These are phyloP conservation scores for Melinopterus prodromus DNA, from an alignment of 2,888 invertebrate genomes.

Conservation along the genomic window DNA sequence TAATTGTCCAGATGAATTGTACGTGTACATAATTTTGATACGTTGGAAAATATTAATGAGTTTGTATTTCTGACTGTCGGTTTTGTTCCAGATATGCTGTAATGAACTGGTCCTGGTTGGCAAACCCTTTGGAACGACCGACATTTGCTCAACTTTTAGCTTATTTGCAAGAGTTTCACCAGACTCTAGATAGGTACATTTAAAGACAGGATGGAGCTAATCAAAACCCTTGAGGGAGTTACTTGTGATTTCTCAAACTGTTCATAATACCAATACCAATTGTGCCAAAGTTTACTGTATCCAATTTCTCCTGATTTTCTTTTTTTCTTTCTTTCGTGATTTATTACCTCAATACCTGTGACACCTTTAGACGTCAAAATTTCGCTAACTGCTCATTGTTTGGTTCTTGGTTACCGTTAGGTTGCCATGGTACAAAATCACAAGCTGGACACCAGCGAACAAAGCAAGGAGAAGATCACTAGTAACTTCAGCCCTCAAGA, in stretches of 20 bases:
- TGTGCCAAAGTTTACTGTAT: not conserved
- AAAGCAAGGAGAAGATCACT: not conserved
- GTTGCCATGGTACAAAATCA: not conserved
- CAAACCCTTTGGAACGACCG: conserved; percentile 70
- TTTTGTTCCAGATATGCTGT: conserved; percentile 67
- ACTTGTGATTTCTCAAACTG: not conserved
- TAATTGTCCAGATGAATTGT: conserved; percentile 96
- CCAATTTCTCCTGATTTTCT: not conserved
- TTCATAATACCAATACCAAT: not conserved
- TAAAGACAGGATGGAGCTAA: conserved; percentile 52
- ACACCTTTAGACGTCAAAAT: not conserved
- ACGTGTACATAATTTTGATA: conserved; percentile 60
- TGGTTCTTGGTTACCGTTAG: not conserved
- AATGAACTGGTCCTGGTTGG: conserved; percentile 81
- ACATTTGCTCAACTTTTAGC: conserved; percentile 75
- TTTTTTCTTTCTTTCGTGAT: conserved; percentile 8
- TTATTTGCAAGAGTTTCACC: conserved; percentile 77
- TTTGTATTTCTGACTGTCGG: no score
- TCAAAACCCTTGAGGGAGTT: conserved; percentile 23
- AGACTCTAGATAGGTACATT: conserved; percentile 74
- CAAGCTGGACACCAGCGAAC: not conserved
- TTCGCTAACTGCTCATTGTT: not conserved
- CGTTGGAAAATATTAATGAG: not conserved
- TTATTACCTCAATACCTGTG: not conserved
- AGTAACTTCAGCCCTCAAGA: not conserved